Evolutionary conservation across 2,888 invertebrate species (phyloP), one percentile per base, ranked within the genome.

Genomic region (Phalangium opilio): DNA sequence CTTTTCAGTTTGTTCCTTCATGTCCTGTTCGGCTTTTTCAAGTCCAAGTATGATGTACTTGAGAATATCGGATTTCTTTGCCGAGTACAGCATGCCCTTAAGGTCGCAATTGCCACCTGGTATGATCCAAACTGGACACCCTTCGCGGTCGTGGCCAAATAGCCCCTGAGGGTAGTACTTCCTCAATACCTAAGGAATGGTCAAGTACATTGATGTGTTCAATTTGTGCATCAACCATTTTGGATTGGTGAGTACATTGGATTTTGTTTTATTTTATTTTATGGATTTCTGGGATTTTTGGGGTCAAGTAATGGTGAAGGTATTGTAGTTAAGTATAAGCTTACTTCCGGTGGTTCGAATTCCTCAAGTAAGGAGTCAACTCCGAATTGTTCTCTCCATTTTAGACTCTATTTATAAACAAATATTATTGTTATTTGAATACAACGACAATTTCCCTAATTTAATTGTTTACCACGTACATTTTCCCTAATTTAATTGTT

Each of bases 51-150:
- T 71, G 11, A 83, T 75, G 64, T 75, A 73, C 54, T 77, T 75
- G 51, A 85, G 76, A 59, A 84, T 72, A 56, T 86, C 86, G 3
- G 75, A 74, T 56, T 78, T 76, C 3, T 75, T 72, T 1, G 77
- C 75, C 1, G 81, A 75, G 61, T 85, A 83, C 12, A 14, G 32
- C 38, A 18, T 45, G 63, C 66, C 67, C 61, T 62, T 64, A 44
- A 83, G 74, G 63, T 91, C 90, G 53, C 85, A 66, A 0, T 81
- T 81, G 53, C 79, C 76, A 62, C 87, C 83, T 0, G 85, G 85
- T 33, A 86, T 74, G 11, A 86, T 73, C 58, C 83, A 77, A 14
- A 89, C 81, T 75, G 70, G 51, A 62, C 81, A 77, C 14, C 85
- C 86, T 55, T 84, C 82, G 57, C 81, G 83, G 62, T 90, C 89